Conservation (phyloP, 2,888 invertebrate species). For the Drosophila eohydei region DNA sequence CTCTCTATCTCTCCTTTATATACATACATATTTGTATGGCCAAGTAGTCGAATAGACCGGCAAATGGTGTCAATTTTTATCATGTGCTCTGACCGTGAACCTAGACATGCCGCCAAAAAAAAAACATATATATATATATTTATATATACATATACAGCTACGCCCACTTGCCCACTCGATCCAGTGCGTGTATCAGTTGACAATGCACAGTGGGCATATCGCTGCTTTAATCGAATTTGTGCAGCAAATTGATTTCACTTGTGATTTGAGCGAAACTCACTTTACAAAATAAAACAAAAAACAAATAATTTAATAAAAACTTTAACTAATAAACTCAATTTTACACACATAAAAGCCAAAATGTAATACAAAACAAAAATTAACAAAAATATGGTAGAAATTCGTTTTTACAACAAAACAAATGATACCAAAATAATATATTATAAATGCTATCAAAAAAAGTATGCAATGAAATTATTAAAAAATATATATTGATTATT, state of each 20-base stretch:
- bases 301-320: not conserved
- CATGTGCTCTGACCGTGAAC: constrained; percentile 69
- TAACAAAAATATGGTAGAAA: too few relatives aligned
- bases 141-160: not conserved
- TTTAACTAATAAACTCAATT: too few relatives aligned
- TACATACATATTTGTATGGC: not conserved
- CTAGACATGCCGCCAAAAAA: constrained; percentile 42
- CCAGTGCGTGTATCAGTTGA: not conserved
- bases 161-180: constrained; percentile 10
- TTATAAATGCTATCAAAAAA: too few relatives aligned
- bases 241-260: not conserved
- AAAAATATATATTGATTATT: too few relatives aligned
- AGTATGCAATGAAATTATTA: too few relatives aligned
- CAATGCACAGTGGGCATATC: constrained; percentile 1
- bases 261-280: not conserved
- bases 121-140: not conserved
- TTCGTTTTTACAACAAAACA: too few relatives aligned
- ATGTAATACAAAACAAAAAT: too few relatives aligned
- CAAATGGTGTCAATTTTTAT: constrained; percentile 75
- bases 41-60: constrained; percentile 16
- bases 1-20: not conserved
- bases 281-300: not conserved
- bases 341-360: too few relatives aligned
- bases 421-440: too few relatives aligned
- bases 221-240: not conserved